A percentile compares a stretch with the other conserved stretches of the same genome.
Evolutionary conservation across 2,888 invertebrate genomes (phyloP).

Genomic region (Metellina segmentata): DNA sequence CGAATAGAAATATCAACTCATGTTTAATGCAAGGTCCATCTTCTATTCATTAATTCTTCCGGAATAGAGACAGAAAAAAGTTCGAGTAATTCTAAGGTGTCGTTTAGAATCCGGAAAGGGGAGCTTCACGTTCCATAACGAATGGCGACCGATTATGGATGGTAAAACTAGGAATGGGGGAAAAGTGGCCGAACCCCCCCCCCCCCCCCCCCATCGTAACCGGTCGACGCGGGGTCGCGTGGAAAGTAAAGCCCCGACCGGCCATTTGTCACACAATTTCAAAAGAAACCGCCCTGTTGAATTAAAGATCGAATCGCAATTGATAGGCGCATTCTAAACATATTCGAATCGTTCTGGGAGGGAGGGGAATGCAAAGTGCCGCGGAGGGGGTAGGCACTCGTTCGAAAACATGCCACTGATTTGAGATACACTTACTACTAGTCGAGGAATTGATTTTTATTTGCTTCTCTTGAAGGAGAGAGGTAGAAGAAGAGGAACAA

Average conservation of each 20-base stretch:
- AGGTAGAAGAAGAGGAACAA: neutral
- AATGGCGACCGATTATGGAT: conserved; percentile 20
- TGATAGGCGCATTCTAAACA: conserved; percentile 63
- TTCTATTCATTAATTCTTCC: conserved; percentile 7
- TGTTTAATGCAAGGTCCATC: conserved; percentile 25
- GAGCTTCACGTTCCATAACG: neutral
- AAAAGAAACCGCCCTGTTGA: conserved; percentile 72
- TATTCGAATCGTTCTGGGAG: conserved; percentile 29
- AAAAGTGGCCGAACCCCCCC: neutral
- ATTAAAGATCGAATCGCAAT: conserved; percentile 70
- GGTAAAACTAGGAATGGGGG: neutral
- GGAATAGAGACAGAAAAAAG: neutral
- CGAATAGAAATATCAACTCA: conserved; percentile 19
- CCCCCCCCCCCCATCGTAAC: conserved; percentile 3
- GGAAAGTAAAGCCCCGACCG: conserved; percentile 38
- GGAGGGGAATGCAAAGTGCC: neutral
- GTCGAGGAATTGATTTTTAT: neutral
- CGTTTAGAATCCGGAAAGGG: neutral
- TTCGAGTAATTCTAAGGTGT: conserved; percentile 6
- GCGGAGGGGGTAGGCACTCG: neutral
- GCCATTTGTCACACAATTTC: conserved; percentile 61
- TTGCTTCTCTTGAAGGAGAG: neutral
- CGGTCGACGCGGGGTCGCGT: conserved; percentile 9
- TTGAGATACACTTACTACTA: neutral
- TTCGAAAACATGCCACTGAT: neutral